Evolutionary conservation across 2,797 vertebrate genomes (phyloP).

Genomic region (Potorous gilbertii): DNA sequence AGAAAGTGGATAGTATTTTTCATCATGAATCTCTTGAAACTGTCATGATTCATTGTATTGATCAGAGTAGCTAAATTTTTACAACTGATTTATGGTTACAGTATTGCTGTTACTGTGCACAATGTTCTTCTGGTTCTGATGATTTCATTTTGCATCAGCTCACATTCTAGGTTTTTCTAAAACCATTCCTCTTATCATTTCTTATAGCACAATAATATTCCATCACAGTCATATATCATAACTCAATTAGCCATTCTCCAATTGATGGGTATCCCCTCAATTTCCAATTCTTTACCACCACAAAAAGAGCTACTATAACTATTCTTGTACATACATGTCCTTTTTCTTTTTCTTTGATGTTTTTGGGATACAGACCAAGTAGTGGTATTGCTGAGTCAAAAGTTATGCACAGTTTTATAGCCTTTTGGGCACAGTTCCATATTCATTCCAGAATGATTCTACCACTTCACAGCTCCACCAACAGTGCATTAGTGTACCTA

Average conservation of each 20-base stretch:
- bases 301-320: neutral
- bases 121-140: neutral
- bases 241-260: neutral
- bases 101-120: neutral
- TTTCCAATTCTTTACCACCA: no score
- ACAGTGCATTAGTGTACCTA: neutral
- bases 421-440: neutral
- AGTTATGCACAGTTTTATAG: neutral
- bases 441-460: neutral
- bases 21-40: neutral
- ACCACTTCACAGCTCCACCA: neutral
- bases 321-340: neutral
- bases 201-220: neutral
- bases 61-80: neutral
- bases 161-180: neutral
- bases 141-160: neutral
- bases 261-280: neutral
- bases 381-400: neutral
- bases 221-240: neutral
- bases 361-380: neutral
- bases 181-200: neutral
- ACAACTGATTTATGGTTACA: neutral
- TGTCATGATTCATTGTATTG: neutral
- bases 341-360: neutral
- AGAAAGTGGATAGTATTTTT: neutral